Conservation (phyloP, 2,113 vertebrate genomes). For the Gymnarchus niloticus region DNA sequence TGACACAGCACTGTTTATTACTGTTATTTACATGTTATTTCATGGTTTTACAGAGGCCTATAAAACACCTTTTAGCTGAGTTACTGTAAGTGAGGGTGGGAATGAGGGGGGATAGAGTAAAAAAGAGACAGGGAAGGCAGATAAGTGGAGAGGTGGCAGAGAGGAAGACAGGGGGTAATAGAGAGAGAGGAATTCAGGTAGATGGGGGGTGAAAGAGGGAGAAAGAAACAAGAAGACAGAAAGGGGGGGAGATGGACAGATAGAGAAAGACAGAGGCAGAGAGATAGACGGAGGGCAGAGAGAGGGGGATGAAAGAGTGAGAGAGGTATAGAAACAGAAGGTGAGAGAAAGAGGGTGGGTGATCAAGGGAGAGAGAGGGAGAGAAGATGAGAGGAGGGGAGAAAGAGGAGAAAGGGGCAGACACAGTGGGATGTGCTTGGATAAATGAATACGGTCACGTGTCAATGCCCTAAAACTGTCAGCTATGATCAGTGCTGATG, state of each 20-base stretch:
- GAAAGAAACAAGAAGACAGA: background rate
- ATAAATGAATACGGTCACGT: conserved; percentile 64
- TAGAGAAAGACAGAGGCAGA: conserved; percentile 31
- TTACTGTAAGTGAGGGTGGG: background rate
- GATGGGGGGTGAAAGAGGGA: background rate
- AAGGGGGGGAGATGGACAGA: background rate
- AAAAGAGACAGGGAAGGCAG: background rate
- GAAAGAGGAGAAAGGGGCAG: conserved; percentile 26
- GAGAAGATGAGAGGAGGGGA: background rate
- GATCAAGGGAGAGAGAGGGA: background rate
- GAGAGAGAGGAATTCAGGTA: background rate
- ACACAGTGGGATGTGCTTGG: conserved; percentile 44
- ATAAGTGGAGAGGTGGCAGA: too few relatives aligned
- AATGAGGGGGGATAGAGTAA: background rate
- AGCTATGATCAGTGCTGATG: conserved; percentile 60
- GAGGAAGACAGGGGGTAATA: background rate
- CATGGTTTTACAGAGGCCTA: background rate
- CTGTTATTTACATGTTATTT: background rate
- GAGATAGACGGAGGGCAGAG: background rate
- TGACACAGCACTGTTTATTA: background rate
- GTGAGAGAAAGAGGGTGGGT: background rate
- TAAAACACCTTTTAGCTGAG: background rate
- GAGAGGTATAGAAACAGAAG: background rate
- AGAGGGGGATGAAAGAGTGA: background rate
- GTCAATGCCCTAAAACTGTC: conserved; percentile 66